phyloP scores from a whole-genome alignment of 2,113 vertebrate genomes.

The Caretta caretta region DNA sequence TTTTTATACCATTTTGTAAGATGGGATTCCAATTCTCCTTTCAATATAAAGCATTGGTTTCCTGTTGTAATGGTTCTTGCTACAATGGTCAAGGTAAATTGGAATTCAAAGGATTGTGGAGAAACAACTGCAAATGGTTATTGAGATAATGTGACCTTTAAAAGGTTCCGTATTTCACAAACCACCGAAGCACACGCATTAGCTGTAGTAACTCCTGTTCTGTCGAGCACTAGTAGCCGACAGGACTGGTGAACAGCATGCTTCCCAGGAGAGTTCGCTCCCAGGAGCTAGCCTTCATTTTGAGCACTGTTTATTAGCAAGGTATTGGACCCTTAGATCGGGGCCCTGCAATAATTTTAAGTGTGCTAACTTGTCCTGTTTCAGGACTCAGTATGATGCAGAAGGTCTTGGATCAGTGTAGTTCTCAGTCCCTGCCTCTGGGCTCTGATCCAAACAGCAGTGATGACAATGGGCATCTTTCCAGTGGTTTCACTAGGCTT shows the following conservation, averaged over 20 bases:
- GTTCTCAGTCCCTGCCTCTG: background rate
- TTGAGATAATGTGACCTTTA: slow-evolving; percentile 1
- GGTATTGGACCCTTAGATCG: background rate
- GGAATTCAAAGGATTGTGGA: background rate
- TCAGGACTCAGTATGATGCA: background rate
- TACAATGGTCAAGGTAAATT: slow-evolving; percentile 2
- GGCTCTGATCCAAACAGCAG: background rate
- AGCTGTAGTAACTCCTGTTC: background rate
- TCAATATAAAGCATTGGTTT: slow-evolving; percentile 28
- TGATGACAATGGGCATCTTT: background rate
- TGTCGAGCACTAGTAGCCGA: background rate
- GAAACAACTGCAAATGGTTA: slow-evolving; percentile 46
- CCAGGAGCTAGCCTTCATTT: background rate
- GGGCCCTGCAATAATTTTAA: too few relatives aligned
- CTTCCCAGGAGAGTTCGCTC: background rate
- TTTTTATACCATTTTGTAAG: background rate
- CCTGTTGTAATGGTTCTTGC: background rate
- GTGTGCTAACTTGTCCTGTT: background rate
- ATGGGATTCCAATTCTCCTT: background rate
- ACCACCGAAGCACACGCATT: background rate
- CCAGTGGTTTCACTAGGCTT: background rate
- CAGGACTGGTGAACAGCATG: rapidly evolving
- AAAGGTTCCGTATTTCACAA: background rate
- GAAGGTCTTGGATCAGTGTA: background rate
- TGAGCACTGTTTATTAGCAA: background rate